Evolutionary conservation across 2,113 vertebrate species (phyloP).

Genomic region (Manacus vitellinus): DNA sequence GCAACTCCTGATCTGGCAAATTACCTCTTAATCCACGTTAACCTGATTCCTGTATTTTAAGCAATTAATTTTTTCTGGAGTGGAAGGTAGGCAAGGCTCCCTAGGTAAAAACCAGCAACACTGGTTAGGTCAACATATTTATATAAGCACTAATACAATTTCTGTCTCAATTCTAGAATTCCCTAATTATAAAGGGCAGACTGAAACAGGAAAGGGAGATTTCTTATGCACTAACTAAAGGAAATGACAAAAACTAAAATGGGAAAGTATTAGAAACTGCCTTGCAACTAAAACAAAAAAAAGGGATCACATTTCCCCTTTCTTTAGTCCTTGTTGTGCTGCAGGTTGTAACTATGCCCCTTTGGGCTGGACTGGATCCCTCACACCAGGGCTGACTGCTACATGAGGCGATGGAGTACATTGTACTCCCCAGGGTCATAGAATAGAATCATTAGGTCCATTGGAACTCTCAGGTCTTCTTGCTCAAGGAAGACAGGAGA

Average conservation of each 20-base stretch:
- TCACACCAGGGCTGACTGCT: neutral
- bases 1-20: neutral
- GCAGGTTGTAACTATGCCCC: neutral
- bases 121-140: neutral
- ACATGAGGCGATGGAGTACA: accelerated
- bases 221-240: neutral
- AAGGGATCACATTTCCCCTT: neutral
- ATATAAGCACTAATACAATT: neutral
- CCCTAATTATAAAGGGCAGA: neutral
- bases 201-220: neutral
- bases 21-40: neutral
- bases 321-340: neutral
- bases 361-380: neutral
- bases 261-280: neutral
- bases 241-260: neutral
- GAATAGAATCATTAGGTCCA: neutral
- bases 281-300: neutral
- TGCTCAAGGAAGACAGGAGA: neutral
- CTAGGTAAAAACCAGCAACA: neutral
- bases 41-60: neutral
- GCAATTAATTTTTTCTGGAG: neutral
- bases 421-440: neutral
- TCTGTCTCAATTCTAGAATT: neutral
- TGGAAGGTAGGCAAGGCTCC: neutral
- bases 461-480: neutral